A percentile compares a stretch with the other conserved stretches of the same genome.
Evolutionary conservation across 2,113 vertebrate species (phyloP).

Genomic region (Myrmecophaga tridactyla): DNA sequence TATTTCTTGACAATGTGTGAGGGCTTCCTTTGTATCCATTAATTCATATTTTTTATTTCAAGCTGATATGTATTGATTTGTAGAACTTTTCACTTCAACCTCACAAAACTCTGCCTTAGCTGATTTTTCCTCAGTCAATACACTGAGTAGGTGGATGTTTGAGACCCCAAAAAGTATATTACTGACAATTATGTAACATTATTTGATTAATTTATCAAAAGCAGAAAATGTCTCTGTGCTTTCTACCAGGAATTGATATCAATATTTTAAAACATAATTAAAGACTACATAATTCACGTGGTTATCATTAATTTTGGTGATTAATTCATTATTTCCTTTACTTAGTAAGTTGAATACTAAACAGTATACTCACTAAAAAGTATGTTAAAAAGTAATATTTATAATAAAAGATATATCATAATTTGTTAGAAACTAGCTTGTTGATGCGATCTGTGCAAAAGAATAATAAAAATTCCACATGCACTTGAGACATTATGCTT

Average conservation of each 20-base stretch:
- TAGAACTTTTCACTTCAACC: neutral
- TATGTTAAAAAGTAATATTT: conserved; percentile 26
- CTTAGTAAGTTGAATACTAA: conserved; percentile 43
- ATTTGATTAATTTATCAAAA: conserved; percentile 32
- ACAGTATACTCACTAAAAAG: neutral
- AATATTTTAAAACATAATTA: conserved; percentile 46
- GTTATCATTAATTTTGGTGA: conserved; percentile 44
- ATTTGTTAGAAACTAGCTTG: conserved; percentile 8
- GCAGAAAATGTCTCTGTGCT: neutral
- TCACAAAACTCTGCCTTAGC: neutral
- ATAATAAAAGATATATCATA: conserved; percentile 40
- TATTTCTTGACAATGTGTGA: neutral
- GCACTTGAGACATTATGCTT: neutral
- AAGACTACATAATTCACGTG: conserved; percentile 42
- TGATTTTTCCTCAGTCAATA: neutral
- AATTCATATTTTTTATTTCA: neutral
- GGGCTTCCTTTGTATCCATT: conserved; percentile 24
- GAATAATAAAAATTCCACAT: conserved; percentile 1
- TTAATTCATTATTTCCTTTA: conserved; percentile 58
- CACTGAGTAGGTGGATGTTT: neutral
- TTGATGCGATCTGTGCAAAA: conserved; percentile 14
- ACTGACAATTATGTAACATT: neutral
- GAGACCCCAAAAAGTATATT: conserved; percentile 9
- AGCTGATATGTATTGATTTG: neutral
- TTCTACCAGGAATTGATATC: conserved; percentile 29